Conservation (phyloP, 2,888 invertebrate species). For the Polylopha cassiicola region DNA sequence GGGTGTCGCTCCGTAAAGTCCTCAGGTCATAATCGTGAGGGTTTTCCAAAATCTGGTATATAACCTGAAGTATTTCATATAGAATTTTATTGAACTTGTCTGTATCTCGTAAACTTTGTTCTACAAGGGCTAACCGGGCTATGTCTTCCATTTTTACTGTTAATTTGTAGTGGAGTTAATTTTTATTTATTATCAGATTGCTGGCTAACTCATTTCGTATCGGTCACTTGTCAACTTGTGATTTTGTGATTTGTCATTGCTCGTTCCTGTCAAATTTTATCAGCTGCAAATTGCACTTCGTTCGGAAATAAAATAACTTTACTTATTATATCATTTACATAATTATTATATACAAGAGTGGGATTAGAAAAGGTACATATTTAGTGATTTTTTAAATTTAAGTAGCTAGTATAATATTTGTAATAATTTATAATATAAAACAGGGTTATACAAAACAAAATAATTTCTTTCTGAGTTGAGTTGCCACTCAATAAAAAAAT, state of each 20-base stretch:
- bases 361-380: no score
- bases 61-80: conserved; percentile 47
- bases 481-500: no score
- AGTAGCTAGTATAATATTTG: no score
- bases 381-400: no score
- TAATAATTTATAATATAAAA: no score
- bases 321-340: not conserved
- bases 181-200: conserved; percentile 34
- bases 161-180: conserved; percentile 2
- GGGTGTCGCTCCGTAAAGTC: conserved; percentile 43
- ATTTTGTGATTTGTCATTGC: conserved; percentile 58
- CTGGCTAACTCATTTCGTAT: conserved; percentile 24
- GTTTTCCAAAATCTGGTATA: conserved; percentile 56
- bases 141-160: conserved; percentile 59
- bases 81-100: conserved; percentile 53
- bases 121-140: conserved; percentile 66
- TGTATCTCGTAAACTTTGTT: conserved; percentile 48
- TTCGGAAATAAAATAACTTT: conserved; percentile 23
- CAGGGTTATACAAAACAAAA: no score
- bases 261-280: conserved; percentile 11
- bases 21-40: conserved; percentile 55
- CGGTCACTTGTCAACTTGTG: conserved; percentile 42
- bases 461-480: no score
- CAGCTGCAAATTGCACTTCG: conserved; percentile 27
- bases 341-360: not conserved